Evolutionary conservation across 2,797 vertebrate genomes (phyloP), one percentile per base, ranked within the genome.

Genomic region (Myotis vivesi): DNA sequence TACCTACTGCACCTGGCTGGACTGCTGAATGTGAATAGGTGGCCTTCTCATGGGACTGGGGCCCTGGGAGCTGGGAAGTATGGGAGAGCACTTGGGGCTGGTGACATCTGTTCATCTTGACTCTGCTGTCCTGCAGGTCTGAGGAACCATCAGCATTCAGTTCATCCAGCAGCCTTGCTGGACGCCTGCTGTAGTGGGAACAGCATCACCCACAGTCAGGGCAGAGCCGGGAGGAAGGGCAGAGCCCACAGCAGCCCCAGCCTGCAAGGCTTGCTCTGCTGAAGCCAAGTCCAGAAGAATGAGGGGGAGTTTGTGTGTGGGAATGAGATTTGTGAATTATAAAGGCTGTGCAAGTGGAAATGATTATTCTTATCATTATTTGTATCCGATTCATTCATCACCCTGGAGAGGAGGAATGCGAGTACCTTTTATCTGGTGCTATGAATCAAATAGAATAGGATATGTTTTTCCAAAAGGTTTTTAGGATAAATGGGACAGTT

Each of bases 401-500:
- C 77, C 2, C 2, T 62, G 62, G 73, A 89, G 69, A 75, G 59
- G 86, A 91, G 82, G 93, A 64, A 79, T 59, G 64, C 2, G 0
- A 33, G 36, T 81, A 82, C 92, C 93, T 96, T 94, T 95, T 87
- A 91, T 97, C 95, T 96, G 62, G 71, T 10, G 38, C 92, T 81
- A 41, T 95, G 95, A 94, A 95, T 96, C 96, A 95, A 94, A 73
- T 28, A 64, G 91, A 83, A 86, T 55, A 93, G 80, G 86, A 44
- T 94, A 25, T 96, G 87, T 92, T 94, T 97, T 88, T 89, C 81
- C 82, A 77, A 76, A 91, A 96, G 87, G 79, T 55, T 94, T 95
- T 91, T 73, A 94, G 89, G 82, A 89, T 95, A 94, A 96, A 94
- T 68, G 75, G 66, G 91, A 95, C 83, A 92, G 88, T 94, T 93